Evolutionary conservation across 2,888 invertebrate genomes (phyloP), one percentile per base, ranked within the genome.

Genomic region (Polydrusus cervinus): DNA sequence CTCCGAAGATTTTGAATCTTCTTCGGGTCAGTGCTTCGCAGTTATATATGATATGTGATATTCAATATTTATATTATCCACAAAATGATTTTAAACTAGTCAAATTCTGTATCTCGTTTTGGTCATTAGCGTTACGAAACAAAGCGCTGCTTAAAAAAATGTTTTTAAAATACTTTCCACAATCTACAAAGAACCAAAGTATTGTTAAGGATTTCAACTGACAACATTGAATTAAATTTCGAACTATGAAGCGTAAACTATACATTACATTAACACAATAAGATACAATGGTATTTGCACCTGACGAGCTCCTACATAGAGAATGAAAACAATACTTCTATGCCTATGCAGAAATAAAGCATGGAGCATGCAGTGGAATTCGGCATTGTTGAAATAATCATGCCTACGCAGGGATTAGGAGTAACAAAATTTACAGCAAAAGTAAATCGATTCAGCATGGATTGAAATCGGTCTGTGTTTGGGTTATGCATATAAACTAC

Each of bases 221-320:
- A 62, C 71, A 43, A 38, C 64, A 38, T 61, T 71, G 60, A 65
- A 65, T 65, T 38, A 55, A 65, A 65, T 57, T 43, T 65, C 65
- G 47, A 65, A 57, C 47, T 38, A 60, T 14, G 57, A 38, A 60
- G 57, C 57, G 65, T 65, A 38, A 38, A 65, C 71, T 71, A 45
- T 34, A 70, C 30, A 71, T 53, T 8, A 34, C 34, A 34, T 34
- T 34, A 25, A 34, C 34, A 34, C 34, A 34, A 71, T 64, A 65
- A 71, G 65, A 57, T 65, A 71, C 71, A 71, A 71, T 65, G 34
- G 71, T n/a, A 30, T 71, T 65, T 65, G 64, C 65, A 47, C 57
- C 62, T 65, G 45, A 71, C 49, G 34, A 65, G 65, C 45, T 65
- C 34, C 57, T 47, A 71, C 30, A 30, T 20, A 71, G 71, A 62